Evolutionary conservation across 1,140 invertebrate species (phyloP).

Genomic region (Ceratina australensis): DNA sequence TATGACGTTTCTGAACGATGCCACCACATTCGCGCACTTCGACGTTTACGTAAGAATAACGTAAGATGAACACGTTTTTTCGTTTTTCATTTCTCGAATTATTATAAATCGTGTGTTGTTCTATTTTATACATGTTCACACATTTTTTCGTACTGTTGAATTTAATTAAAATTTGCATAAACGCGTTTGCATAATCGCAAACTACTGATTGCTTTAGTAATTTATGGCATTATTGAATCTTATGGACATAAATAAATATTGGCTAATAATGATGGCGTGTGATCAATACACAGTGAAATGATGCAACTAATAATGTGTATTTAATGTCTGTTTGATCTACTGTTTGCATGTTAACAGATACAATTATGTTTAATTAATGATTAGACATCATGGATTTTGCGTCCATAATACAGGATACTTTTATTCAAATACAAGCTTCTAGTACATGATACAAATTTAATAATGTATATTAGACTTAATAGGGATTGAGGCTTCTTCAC

Average conservation of each 20-base stretch:
- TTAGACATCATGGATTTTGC: not conserved
- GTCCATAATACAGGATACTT: no score
- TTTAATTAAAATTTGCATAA: no score
- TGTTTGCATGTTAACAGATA: no score
- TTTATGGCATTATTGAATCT: not conserved
- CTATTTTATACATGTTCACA: no score
- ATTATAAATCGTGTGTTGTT: not conserved
- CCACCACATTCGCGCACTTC: not conserved
- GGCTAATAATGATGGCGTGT: not conserved
- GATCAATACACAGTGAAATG: not conserved
- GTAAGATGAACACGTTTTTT: not conserved
- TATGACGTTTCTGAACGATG: not conserved
- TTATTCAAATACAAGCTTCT: not conserved
- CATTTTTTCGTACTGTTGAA: no score
- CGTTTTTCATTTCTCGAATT: not conserved
- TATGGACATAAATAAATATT: not conserved
- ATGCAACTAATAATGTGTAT: no score
- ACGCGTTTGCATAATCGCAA: no score
- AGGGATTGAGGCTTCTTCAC: not conserved
- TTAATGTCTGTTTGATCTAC: no score
- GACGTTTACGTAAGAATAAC: not conserved
- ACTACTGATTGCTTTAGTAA: not conserved
- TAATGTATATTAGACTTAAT: not conserved
- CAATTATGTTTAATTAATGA: no score
- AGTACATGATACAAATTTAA: not conserved